Evolutionary conservation across 2,797 vertebrate genomes (phyloP).

Genomic region (Myotis planiceps): DNA sequence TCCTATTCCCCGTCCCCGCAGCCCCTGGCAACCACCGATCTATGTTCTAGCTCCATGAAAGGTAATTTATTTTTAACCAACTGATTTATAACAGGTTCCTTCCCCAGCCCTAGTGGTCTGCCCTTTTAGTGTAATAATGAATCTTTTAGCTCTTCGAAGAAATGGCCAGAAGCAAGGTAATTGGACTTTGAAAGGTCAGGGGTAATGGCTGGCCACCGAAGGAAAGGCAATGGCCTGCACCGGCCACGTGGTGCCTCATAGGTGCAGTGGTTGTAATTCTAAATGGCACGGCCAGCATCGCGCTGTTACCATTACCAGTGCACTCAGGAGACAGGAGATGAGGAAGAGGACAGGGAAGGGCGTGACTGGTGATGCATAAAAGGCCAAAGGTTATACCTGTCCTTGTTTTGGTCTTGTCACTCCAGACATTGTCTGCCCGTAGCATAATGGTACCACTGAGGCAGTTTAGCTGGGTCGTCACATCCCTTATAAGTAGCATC

Average conservation of each 20-base stretch:
- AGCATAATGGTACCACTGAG: not conserved
- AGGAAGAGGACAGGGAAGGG: accelerated
- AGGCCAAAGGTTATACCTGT: not conserved
- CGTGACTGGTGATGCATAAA: not conserved
- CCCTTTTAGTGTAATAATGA: not conserved
- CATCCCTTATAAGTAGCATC: not conserved
- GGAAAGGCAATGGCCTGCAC: not conserved
- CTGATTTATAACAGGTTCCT: not conserved
- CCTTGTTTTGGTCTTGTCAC: not conserved
- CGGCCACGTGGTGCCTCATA: not conserved
- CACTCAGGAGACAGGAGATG: not conserved
- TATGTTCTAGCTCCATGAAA: not conserved
- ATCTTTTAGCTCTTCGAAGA: not conserved
- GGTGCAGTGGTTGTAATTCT: not conserved
- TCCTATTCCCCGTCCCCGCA: not conserved
- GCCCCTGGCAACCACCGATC: not conserved
- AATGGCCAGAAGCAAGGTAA: not conserved
- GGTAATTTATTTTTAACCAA: not conserved
- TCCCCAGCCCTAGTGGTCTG: not conserved
- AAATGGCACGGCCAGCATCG: not conserved
- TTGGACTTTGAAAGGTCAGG: not conserved
- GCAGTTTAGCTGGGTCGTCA: not conserved
- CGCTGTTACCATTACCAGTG: not conserved
- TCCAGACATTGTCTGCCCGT: not conserved
- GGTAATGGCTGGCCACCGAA: not conserved